Evolutionary conservation across 2,113 vertebrate genomes (phyloP), one percentile per base, ranked within the genome.

Genomic region (Labeo rohita): DNA sequence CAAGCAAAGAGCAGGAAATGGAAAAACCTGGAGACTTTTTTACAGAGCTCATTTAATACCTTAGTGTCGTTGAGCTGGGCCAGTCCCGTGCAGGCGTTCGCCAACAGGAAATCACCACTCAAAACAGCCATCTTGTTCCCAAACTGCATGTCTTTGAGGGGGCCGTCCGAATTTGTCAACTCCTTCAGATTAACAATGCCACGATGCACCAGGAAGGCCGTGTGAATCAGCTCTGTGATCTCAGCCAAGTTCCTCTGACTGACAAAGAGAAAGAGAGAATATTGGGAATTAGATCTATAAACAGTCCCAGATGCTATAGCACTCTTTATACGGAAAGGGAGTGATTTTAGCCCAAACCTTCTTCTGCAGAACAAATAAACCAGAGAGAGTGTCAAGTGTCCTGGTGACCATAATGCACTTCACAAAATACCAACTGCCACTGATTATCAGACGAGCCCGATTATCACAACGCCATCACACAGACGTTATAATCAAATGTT

Each of bases 51-150:
- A 78, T 65, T 43, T 15, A 39, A 90, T 97, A 99, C 98, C 97
- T 99, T 97, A 21, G 97, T 97, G 91, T 99, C 98, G 91, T 99
- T 95, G 28, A 99, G 93, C 73, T 98, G 94, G 0, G 98, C 98
- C 68, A 99, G 94, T 88, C 95, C 97, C 0, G 96, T 97, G 87
- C 97, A 99, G 63, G 98, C 98, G 65, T 96, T 99, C 16, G 98
- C 98, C 39, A 99, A 93, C 85, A 99, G 96, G 91, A 99, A 99
- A 93, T 99, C 98, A 36, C 98, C 98, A 82, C 97, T 98, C 90
- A 99, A 89, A 89, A 99, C 93, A 18, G 98, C 98, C 95, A 99
- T 98, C 95, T 99, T 99, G 92, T 99, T 99, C 89, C 98, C 98
- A 94, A 99, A 99, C 82, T 97, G 94, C 98, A 99, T 98, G 92